Evolutionary conservation across 1,140 invertebrate genomes (phyloP).

Genomic region (Trinorchestia longiramus): DNA sequence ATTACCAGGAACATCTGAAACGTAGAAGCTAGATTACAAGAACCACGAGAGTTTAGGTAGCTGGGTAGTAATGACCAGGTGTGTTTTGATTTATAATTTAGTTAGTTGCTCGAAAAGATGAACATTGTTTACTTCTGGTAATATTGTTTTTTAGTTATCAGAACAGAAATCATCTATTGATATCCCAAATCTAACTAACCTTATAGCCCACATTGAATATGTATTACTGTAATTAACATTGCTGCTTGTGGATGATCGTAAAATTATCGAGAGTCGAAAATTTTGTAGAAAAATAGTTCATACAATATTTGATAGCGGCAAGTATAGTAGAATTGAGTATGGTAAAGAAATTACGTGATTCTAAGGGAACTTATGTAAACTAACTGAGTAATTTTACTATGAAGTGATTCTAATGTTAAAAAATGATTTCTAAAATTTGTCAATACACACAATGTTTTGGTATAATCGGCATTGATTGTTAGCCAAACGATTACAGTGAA

Average conservation of each 20-base stretch:
- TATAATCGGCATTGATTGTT: too few relatives aligned
- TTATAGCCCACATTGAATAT: background rate
- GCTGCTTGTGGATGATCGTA: background rate
- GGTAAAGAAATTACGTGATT: too few relatives aligned
- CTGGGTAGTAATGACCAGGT: background rate
- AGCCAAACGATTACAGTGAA: background rate
- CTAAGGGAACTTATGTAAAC: too few relatives aligned
- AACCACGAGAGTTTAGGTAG: background rate
- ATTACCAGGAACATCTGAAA: background rate
- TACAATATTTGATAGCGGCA: background rate
- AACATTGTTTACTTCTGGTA: background rate
- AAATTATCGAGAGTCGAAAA: background rate
- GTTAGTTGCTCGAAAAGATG: background rate
- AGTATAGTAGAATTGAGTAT: too few relatives aligned
- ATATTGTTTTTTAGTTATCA: background rate
- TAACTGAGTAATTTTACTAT: too few relatives aligned
- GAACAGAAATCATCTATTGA: background rate
- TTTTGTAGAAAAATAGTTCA: background rate
- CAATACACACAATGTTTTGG: too few relatives aligned
- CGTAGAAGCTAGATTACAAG: too few relatives aligned
- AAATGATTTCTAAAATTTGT: too few relatives aligned
- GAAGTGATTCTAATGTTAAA: too few relatives aligned
- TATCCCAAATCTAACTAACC: background rate
- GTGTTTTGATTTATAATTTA: background rate
- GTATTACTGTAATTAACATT: background rate